Base-by-base conservation (phyloP, 2,113 vertebrate species). In the Blennius ocellaris region DNA sequence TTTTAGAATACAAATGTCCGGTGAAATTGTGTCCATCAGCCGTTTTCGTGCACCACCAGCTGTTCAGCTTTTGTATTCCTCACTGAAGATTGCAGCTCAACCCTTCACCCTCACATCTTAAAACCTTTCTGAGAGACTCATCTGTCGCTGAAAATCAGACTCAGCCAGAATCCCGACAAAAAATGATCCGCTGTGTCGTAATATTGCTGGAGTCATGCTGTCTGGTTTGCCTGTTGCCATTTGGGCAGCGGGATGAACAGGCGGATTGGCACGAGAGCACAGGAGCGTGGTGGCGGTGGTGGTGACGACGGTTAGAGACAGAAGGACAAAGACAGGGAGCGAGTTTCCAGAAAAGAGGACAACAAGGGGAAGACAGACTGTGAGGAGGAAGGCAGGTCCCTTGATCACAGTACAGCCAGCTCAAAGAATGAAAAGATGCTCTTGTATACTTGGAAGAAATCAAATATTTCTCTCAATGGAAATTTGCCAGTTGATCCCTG, bases 211-310 rank as follows among this genome's bases (percentile, higher is more conserved):
- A 74, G 73, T 50, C 73, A n/a, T 11, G 76, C 73, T 70, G 82
- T 78, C 56, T 75, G 56, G 53, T 80, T 83, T 76, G 80, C 58
- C 48, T 73, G 70, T 61, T 82, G 73, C 77, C 80, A 77, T 82
- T 81, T 90, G 67, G 73, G 75, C 58, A 63, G 65, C 49, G 75
- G 80, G 52, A 75, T 69, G 81, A 90, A 78, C 87, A 85, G 83
- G 78, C 77, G 43, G 77, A 73, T 84, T 53, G 41, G 80, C 83
- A 72, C 73, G 78, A 81, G 60, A 78, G 68, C 59, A 45, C 61
- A 68, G 70, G 59, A 54, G 12, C 77, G 39, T 67, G 39, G 54
- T 57, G 48, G 45, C 43, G 40, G n/a, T 30, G 21, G 21, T 30
- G 21, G 21, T 30, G 21, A 30, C 4, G 21, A 4, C 4, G 21